Percentiles rank a stretch among this genome's conserved stretches.
These are phyloP conservation scores for Iguana delicatissima DNA, from an alignment of 2,797 vertebrate species.

Conservation along the genomic window DNA sequence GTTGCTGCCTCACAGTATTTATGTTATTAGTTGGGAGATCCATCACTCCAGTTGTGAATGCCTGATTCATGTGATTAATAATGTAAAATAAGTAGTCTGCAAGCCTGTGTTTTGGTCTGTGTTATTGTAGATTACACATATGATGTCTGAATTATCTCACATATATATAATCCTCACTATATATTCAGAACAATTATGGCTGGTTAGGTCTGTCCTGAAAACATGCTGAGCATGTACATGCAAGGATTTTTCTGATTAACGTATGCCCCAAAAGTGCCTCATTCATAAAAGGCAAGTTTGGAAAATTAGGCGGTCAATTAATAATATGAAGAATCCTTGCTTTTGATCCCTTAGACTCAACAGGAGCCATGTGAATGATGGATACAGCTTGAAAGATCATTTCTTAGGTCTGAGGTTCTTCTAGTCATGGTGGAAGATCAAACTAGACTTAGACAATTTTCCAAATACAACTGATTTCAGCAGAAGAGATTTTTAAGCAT, in stretches of 20 bases:
- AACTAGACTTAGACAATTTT: background rate
- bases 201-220: background rate
- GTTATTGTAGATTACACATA: background rate
- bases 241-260: background rate
- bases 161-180: background rate
- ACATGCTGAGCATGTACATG: background rate
- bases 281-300: background rate
- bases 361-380: too few species aligned
- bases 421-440: background rate
- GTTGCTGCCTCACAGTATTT: conserved; percentile 32
- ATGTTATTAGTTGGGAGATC: background rate
- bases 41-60: conserved; percentile 18
- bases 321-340: background rate
- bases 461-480: conserved; percentile 1
- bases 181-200: background rate
- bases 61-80: background rate
- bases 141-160: background rate
- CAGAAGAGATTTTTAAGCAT: background rate
- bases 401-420: background rate
- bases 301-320: background rate
- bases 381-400: background rate
- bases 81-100: background rate
- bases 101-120: background rate
- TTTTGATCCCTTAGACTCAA: background rate
- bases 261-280: background rate